phyloP scores from a whole-genome alignment of 2,888 invertebrate species.

The Polyommatus iphigenia region DNA sequence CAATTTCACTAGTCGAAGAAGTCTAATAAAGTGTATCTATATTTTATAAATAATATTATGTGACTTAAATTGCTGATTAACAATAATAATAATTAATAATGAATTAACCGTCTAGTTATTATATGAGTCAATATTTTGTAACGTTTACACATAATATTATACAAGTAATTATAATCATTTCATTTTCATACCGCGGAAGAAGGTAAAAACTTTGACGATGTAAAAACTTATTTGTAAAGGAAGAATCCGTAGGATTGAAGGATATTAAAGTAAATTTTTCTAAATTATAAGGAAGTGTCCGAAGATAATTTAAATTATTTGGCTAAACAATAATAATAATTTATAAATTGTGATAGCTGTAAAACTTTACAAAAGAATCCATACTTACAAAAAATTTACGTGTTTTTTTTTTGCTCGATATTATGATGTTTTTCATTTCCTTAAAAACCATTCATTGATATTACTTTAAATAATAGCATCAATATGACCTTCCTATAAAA shows the following conservation, averaged over 20 bases:
- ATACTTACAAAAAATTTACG: neutral
- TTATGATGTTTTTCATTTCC: neutral
- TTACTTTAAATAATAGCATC: neutral
- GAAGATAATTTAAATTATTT: neutral
- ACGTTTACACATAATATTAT: neutral
- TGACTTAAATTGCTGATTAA: neutral
- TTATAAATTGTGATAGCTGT: neutral
- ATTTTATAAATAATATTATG: constrained; percentile 5
- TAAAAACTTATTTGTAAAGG: neutral
- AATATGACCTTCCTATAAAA: neutral
- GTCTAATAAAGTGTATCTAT: neutral
- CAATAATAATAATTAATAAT: neutral
- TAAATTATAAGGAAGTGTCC: neutral
- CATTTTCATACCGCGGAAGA: neutral
- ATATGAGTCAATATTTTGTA: constrained; percentile 4
- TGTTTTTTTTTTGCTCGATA: neutral
- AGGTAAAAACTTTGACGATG: neutral
- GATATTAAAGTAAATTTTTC: neutral
- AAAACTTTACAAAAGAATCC: neutral
- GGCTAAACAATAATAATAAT: neutral
- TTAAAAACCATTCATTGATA: neutral
- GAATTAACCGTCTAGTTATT: neutral
- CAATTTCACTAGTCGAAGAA: neutral
- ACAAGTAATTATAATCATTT: neutral
- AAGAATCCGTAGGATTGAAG: neutral